These are phyloP conservation scores for Heteronetta atricapilla DNA, from an alignment of 2,113 vertebrate species.

Conservation along the genomic window DNA sequence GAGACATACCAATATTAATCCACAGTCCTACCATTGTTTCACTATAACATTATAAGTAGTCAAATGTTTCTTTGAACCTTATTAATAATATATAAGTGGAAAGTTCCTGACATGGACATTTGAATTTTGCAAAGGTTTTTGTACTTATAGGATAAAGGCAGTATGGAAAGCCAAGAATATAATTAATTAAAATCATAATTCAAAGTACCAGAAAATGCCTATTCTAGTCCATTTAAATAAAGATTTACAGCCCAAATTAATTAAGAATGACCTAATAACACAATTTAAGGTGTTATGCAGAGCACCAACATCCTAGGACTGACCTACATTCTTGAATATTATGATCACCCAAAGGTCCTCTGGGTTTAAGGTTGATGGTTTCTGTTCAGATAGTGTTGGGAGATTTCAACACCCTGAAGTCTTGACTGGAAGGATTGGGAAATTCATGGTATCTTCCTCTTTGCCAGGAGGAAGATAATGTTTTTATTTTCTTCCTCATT, in stretches of 20 bases:
- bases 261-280: neutral
- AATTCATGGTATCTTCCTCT: neutral
- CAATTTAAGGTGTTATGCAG: neutral
- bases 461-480: neutral
- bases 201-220: neutral
- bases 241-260: neutral
- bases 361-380: neutral
- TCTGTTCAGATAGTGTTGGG: neutral
- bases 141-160: neutral
- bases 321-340: neutral
- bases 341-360: neutral
- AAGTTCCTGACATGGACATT: neutral
- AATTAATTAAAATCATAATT: neutral
- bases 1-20: neutral
- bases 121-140: neutral
- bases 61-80: neutral
- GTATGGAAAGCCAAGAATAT: neutral
- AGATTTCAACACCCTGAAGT: neutral
- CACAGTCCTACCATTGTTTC: accelerated
- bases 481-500: neutral
- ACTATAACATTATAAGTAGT: neutral
- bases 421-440: neutral
- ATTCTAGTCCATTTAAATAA: neutral
- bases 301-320: neutral
- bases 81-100: neutral